phyloP scores from a whole-genome alignment of 2,888 invertebrate genomes.

The Xestobium rufovillosum region DNA sequence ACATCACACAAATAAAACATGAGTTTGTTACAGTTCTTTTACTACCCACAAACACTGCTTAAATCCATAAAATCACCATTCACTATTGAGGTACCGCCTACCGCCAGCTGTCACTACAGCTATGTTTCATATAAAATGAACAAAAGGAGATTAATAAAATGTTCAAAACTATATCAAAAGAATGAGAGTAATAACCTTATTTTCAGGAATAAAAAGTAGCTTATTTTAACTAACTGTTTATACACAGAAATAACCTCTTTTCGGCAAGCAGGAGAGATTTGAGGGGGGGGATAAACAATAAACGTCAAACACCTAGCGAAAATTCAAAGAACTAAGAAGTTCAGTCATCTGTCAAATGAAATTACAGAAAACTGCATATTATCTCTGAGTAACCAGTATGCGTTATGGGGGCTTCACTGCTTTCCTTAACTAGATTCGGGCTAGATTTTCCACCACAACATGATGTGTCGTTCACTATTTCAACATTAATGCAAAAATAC shows the following conservation, averaged over 20 bases:
- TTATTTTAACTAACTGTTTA: constrained; percentile 32
- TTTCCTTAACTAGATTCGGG: too few species aligned
- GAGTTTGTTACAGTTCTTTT: too few species aligned
- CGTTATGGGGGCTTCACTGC: too few species aligned
- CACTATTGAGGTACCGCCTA: constrained; percentile 28
- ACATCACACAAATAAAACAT: too few species aligned
- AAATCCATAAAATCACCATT: too few species aligned
- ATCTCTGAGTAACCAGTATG: too few species aligned
- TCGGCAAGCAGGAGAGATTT: constrained; percentile 36
- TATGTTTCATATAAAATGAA: neutral
- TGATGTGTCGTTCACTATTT: too few species aligned
- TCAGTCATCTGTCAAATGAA: constrained; percentile 8
- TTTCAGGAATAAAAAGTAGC: constrained; percentile 32
- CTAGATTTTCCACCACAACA: too few species aligned
- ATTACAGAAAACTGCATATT: too few species aligned
- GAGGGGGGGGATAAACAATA: constrained; percentile 8
- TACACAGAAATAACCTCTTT: constrained; percentile 36
- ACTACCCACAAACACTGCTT: too few species aligned
- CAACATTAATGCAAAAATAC: too few species aligned
- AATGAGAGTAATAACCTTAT: too few species aligned
- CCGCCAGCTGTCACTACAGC: constrained; percentile 32
- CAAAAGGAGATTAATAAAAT: constrained; percentile 4
- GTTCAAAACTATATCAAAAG: neutral
- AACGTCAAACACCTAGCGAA: neutral
- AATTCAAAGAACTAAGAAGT: constrained; percentile 1